phyloP scores from a whole-genome alignment of 2,888 invertebrate genomes.

The Aphodius granarius region DNA sequence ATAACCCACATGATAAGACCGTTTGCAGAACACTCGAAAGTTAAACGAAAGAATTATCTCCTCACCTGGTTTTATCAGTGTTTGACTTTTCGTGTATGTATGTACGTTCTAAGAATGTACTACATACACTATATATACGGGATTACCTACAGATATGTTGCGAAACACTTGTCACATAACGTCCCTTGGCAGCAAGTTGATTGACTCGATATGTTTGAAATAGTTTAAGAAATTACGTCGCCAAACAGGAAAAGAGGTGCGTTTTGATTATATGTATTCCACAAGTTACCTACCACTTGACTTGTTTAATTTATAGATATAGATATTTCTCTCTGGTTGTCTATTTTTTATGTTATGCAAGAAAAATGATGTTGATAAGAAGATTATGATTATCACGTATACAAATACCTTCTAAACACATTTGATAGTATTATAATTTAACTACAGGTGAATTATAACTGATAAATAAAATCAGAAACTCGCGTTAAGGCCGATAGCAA shows the following conservation, averaged over 20 bases:
- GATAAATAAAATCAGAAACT: not conserved
- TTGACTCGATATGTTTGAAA: not conserved
- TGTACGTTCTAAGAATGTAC: constrained; percentile 7
- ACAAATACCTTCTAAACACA: not conserved
- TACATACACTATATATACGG: not conserved
- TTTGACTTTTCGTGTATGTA: constrained; percentile 12
- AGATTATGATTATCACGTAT: not conserved
- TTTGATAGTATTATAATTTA: not conserved
- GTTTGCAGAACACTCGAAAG: constrained; percentile 14
- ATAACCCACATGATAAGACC: constrained; percentile 8
- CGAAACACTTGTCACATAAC: not conserved
- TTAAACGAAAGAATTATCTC: constrained; percentile 11
- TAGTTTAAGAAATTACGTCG: not conserved
- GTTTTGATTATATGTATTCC: no score
- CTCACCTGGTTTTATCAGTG: constrained; percentile 11
- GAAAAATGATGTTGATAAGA: not conserved
- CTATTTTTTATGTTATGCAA: not conserved
- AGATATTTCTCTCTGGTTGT: not conserved
- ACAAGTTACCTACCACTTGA: not conserved
- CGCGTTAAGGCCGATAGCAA: no score
- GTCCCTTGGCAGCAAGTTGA: not conserved
- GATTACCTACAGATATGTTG: no score
- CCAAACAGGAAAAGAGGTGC: not conserved
- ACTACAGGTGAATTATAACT: not conserved
- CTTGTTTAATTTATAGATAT: no score